These are phyloP conservation scores for Siniperca undulata DNA, from an alignment of 2,797 vertebrate genomes.

Conservation along the genomic window DNA sequence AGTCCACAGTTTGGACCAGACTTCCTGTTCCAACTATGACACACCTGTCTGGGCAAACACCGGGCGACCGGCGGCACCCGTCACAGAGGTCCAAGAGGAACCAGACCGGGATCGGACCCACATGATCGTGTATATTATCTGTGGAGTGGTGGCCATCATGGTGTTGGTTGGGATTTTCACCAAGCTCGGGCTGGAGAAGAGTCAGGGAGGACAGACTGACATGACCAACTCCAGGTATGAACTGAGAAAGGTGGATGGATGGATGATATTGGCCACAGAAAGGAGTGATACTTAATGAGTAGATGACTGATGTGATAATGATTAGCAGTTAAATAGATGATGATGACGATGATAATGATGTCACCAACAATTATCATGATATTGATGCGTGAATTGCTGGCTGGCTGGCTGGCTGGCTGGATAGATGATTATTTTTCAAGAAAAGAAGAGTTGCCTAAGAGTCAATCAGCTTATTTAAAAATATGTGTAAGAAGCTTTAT, in stretches of 20 bases:
- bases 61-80: constrained; percentile 86
- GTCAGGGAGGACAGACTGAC: constrained; percentile 90
- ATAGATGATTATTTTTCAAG: background rate
- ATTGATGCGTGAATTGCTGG: background rate
- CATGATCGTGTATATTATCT: constrained; percentile 98
- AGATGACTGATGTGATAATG: background rate
- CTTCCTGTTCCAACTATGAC: constrained; percentile 97
- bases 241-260: background rate
- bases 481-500: background rate
- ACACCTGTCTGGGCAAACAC: constrained; percentile 98
- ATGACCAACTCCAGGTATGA: constrained; percentile 95
- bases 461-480: background rate
- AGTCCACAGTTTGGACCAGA: constrained; percentile 93
- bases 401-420: background rate
- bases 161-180: constrained; percentile 96
- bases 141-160: constrained; percentile 96
- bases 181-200: constrained; percentile 94
- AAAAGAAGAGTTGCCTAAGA: background rate
- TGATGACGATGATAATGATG: background rate
- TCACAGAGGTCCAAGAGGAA: constrained; percentile 89
- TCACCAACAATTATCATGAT: background rate
- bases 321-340: background rate
- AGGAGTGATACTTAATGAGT: background rate
- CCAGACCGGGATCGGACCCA: constrained; percentile 93
- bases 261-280: background rate